Evolutionary conservation across 2,797 vertebrate genomes (phyloP).

Genomic region (Kryptolebias ocellatus): DNA sequence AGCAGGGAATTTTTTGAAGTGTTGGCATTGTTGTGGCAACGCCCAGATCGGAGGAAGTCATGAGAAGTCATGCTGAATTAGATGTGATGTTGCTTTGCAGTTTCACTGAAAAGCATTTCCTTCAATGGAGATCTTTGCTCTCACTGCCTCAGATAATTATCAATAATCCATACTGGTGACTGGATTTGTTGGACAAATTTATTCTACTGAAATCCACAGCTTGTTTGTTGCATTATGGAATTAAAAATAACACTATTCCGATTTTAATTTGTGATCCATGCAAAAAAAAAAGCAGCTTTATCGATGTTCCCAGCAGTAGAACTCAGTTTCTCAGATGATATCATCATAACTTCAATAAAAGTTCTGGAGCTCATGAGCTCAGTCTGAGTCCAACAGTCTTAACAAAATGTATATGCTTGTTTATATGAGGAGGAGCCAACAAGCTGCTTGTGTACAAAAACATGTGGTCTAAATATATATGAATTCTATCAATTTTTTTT

Average conservation of each 20-base stretch:
- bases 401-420: neutral
- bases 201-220: slow-evolving; percentile 7
- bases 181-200: slow-evolving; percentile 14
- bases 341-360: neutral
- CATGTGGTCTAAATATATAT: neutral
- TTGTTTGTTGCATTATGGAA: slow-evolving; percentile 35
- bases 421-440: neutral
- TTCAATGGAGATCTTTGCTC: neutral
- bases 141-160: neutral
- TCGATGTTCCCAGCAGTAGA: slow-evolving; percentile 6
- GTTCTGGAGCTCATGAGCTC: too few relatives aligned
- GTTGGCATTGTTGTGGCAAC: slow-evolving; percentile 57
- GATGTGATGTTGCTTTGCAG: neutral
- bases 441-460: neutral
- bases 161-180: neutral
- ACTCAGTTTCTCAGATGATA: neutral
- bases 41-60: slow-evolving; percentile 49
- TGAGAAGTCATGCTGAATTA: neutral
- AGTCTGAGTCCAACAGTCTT: neutral
- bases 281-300: slow-evolving; percentile 47
- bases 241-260: slow-evolving; percentile 32
- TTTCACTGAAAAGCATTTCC: neutral
- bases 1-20: slow-evolving; percentile 45
- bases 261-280: slow-evolving; percentile 59
- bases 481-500: neutral